Base-by-base conservation (phyloP, 2,888 invertebrate species). In the Gortyna flavago region DNA sequence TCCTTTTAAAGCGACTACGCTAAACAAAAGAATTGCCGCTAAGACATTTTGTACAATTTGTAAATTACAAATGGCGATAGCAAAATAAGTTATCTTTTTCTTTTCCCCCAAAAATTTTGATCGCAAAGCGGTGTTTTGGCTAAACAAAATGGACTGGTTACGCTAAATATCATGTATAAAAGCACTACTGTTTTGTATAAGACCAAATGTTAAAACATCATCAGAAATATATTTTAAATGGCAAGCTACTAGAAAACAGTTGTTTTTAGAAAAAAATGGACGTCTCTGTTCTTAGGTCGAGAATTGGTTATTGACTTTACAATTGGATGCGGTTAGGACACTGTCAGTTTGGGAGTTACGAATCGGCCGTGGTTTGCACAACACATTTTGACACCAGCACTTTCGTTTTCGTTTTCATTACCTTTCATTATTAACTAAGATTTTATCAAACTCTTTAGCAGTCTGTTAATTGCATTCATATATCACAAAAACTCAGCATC, bases 81-180 rank as follows among this genome's bases (percentile, higher is more conserved):
- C 96, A 96, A 96, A 96, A 96, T 96, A 96, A 96, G 90, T 91
- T 92, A 87, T 93, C 88, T 78, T 84, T 77, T 81, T 69, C 67
- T 25, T 74, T 73, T 82, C 80, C 68, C 74, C 83, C 89, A 92
- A 93, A 93, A 94, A 91, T 93, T 93, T 95, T 91, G 93, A 93
- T 92, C 93, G 93, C 93, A 93, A 96, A 95, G 96, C 96, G 94
- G 94, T 95, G 94, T 94, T 94, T 95, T 92, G 95, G 96, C 96
- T 96, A 96, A 96, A 96, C 91, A 96, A 96, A 96, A 96, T 96
- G 96, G 96, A 96, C 96, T 93, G 95, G 95, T 95, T 93, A 93
- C 91, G 95, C 96, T 96, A 96, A 96, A 96, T 94, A 95, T 90
- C 91, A 90, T 94, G 92, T 96, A 96, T 96, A 95, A 96, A 96